Evolutionary conservation across 2,888 invertebrate genomes (phyloP).

Genomic region (Lycocerus yunnanus): DNA sequence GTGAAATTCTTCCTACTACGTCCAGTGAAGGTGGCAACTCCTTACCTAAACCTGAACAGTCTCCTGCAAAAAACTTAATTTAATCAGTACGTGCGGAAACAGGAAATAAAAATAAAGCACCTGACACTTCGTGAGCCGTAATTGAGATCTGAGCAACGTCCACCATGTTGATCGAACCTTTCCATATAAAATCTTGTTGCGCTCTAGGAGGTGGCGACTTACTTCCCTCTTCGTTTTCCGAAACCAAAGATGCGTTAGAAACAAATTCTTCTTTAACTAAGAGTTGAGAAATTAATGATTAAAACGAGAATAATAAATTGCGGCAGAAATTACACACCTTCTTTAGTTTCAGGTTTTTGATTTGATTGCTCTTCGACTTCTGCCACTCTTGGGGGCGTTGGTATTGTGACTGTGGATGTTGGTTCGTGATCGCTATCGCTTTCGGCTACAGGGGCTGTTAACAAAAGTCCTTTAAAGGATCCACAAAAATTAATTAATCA

Average conservation of each 20-base stretch:
- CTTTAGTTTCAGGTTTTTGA: conserved; percentile 8
- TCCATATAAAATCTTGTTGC: conserved; percentile 62
- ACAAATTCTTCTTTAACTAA: neutral
- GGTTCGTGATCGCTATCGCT: conserved; percentile 78
- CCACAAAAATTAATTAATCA: neutral
- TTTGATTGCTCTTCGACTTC: conserved; percentile 47
- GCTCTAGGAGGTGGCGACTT: conserved; percentile 40
- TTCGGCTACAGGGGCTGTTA: conserved; percentile 52
- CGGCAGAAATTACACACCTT: neutral
- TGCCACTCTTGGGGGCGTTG: conserved; percentile 58
- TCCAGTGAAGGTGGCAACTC: conserved; percentile 79
- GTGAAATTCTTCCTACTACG: conserved; percentile 90
- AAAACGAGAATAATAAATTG: too few relatives aligned
- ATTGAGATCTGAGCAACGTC: conserved; percentile 89
- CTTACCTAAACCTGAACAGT: conserved; percentile 68
- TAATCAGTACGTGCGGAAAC: neutral
- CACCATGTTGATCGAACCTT: conserved; percentile 86
- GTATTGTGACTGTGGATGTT: conserved; percentile 75
- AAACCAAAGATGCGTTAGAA: neutral
- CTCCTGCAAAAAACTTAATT: conserved; percentile 58
- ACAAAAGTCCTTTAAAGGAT: conserved; percentile 8
- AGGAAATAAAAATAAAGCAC: conserved; percentile 33
- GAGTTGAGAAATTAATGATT: neutral
- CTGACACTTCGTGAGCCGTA: conserved; percentile 74
- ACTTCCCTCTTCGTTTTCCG: conserved; percentile 33